A percentile compares a stretch with the other conserved stretches of the same genome.
Conservation (phyloP, 2,888 invertebrate genomes). For the Ectropis crepuscularia region DNA sequence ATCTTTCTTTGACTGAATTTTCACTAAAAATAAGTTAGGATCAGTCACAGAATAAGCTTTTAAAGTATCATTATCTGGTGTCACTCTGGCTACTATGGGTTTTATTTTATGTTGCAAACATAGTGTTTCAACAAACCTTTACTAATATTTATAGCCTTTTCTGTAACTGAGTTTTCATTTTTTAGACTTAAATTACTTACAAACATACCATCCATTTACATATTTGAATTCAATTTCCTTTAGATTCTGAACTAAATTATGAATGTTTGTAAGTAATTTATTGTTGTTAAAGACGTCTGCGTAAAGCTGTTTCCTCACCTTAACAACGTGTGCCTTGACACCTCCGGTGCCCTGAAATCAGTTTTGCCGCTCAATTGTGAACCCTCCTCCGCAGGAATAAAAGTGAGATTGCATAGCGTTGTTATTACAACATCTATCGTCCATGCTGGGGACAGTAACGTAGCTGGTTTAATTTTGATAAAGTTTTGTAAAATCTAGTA, state of each 20-base stretch:
- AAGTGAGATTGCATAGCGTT: constrained; percentile 58
- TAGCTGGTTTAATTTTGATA: constrained; percentile 54
- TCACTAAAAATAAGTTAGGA: constrained; percentile 1
- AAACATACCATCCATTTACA: constrained; percentile 16
- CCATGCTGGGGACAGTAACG: constrained; percentile 81
- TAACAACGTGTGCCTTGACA: constrained; percentile 72
- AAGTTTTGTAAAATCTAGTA: constrained; percentile 27
- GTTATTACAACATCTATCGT: constrained; percentile 76
- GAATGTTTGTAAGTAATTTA: constrained; percentile 27
- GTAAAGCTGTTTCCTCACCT: constrained; percentile 75
- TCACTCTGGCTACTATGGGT: too few relatives aligned
- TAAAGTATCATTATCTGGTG: not conserved
- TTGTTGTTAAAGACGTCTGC: constrained; percentile 44
- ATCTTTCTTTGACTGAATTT: constrained; percentile 1
- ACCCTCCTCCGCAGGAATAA: constrained; percentile 44
- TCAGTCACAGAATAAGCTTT: constrained; percentile 22
- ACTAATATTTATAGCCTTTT: not conserved
- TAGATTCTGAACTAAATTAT: not conserved
- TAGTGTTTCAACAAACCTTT: too few relatives aligned
- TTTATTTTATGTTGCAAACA: too few relatives aligned
- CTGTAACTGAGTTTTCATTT: constrained; percentile 18
- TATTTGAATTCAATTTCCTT: not conserved
- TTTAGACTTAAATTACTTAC: constrained; percentile 8
- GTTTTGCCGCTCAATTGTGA: constrained; percentile 62
- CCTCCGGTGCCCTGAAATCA: constrained; percentile 81